Evolutionary conservation across 2,888 invertebrate genomes (phyloP), one percentile per base, ranked within the genome.

Genomic region (Oeneis ivallda): DNA sequence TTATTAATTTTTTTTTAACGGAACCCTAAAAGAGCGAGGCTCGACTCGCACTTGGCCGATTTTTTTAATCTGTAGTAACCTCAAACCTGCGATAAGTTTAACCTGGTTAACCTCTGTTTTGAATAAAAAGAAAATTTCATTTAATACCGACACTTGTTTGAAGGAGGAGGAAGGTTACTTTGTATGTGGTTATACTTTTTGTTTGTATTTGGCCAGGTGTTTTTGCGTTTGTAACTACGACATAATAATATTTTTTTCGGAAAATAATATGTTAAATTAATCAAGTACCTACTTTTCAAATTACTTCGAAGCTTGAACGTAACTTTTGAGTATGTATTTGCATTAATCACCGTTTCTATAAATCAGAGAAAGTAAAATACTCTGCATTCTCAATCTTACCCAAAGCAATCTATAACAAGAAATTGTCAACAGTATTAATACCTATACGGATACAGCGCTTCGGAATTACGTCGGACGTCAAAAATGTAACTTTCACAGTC

Each of bases 61-160:
- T n/a, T n/a, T n/a, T n/a, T n/a, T n/a, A n/a, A n/a, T n/a, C n/a
- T n/a, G n/a, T n/a, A n/a, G n/a, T n/a, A n/a, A n/a, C 62, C 53
- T 57, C 47, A 62, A 64, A 70, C 66, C 67, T 72, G 68, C 69
- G 69, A 72, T 72, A n/a, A n/a, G n/a, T n/a, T n/a, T 26, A 26
- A 26, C 26, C 26, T 26, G 26, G 26, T 5, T 26, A 71, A 70
- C 70, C 70, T 74, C 68, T 71, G 72, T 73, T 59, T 58, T 45
- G 60, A 43, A 50, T 61, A 54, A 61, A 65, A 61, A 19, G 37
- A 34, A 60, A 41, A 43, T 43, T 59, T 58, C 34, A 43, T 41
- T 64, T 41, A 17, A 52, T 64, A n/a, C 34, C 45, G 26, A 53
- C 45, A 60, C 41, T 45, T 47, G 17, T 3, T 32, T 37, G 49